phyloP scores from a whole-genome alignment of 2,888 invertebrate species.

The Sarcophaga variegata region DNA sequence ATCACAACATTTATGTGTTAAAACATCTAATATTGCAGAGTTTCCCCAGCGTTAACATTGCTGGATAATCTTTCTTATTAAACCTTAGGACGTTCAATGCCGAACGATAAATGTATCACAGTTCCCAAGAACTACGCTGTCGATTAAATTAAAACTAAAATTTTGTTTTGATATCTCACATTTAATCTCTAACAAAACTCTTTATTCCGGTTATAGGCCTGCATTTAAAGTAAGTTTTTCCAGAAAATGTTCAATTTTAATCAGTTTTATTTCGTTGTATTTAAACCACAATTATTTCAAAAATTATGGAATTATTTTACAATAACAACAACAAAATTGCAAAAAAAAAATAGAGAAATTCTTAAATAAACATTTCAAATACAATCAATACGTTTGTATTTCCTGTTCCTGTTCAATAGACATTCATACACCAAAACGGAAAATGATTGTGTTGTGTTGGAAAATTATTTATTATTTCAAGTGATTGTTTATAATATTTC shows the following conservation, averaged over 20 bases:
- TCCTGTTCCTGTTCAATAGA: background rate
- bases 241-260: background rate
- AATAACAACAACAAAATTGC: background rate
- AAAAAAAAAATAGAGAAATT: background rate
- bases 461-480: conserved; percentile 11
- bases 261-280: background rate
- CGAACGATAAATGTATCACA: no score
- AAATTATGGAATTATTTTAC: background rate
- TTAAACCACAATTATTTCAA: background rate
- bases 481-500: conserved; percentile 10
- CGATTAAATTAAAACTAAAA: no score
- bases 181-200: no score
- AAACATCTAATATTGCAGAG: no score
- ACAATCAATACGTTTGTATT: background rate
- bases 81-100: no score
- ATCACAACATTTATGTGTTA: no score
- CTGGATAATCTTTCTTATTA: no score
- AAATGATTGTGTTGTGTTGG: background rate
- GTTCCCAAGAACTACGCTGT: no score
- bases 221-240: no score
- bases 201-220: no score
- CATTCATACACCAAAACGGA: background rate
- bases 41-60: no score
- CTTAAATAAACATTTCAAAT: background rate
- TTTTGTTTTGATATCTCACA: no score